Evolutionary conservation across 1,140 invertebrate species (phyloP).

Genomic region (Papilio polyxenes): DNA sequence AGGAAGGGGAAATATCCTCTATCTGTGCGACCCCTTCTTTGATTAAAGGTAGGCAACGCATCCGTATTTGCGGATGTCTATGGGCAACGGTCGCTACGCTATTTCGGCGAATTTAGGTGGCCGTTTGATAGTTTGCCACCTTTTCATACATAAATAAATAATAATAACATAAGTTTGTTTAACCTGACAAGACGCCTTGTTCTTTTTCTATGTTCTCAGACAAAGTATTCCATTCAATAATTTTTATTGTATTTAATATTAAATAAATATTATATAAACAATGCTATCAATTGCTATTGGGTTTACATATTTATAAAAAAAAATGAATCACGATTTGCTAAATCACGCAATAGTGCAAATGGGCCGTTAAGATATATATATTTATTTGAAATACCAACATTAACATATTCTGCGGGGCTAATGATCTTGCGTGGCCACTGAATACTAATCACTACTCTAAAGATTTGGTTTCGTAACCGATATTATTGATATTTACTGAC

Average conservation of each 20-base stretch:
- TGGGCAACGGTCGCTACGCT: too few species aligned
- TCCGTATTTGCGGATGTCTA: too few species aligned
- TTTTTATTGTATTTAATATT: neutral
- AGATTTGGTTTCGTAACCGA: constrained; percentile 1
- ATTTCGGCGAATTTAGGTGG: too few species aligned
- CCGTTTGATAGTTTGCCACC: too few species aligned
- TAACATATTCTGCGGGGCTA: neutral
- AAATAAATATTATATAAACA: neutral
- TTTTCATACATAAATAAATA: too few species aligned
- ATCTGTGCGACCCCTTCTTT: too few species aligned
- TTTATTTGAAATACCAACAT: constrained; percentile 8
- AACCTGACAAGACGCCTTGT: too few species aligned
- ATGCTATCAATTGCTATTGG: neutral
- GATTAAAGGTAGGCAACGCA: too few species aligned
- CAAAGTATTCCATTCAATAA: neutral
- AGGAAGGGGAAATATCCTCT: too few species aligned
- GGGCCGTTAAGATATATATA: neutral
- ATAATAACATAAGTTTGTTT: too few species aligned
- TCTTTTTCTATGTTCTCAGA: too few species aligned
- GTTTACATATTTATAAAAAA: neutral
- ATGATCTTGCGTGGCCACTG: neutral
- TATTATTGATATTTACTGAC: neutral
- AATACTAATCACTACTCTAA: neutral
- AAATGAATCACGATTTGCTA: neutral
- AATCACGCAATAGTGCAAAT: neutral